Base-by-base conservation (phyloP, 1,140 invertebrate species). In the Ridgeia piscesae region DNA sequence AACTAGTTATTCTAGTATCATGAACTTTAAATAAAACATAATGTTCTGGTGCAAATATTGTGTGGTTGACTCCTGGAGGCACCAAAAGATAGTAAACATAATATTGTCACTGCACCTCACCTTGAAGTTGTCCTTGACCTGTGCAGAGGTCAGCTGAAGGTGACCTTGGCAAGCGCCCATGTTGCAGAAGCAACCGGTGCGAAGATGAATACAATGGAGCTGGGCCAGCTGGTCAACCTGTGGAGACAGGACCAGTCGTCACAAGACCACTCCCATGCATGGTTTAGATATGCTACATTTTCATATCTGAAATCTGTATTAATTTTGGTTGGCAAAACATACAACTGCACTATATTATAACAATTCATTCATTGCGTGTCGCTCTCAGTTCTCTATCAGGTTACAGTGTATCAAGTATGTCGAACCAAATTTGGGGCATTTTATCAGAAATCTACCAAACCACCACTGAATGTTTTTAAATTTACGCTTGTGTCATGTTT, bases 111-210 rank as follows among this genome's bases (percentile, higher is more conserved):
- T 77, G 2, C 11, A 33, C 33, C 34, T 92, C 95, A 97, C 97
- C 95, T 98, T 97, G 95, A 97, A 98, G 95, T 99, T 98, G 34
- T 97, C 96, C 93, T 97, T 97, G 92, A 99, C 96, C 88, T 98
- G 97, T 6, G 97, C 95, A 88, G 97, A 96, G 0, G 97, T 97
- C 14, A 99, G 95, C 4, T 96, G 95, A 35, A 99, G 96, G 95
- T 98, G 97, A 58, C 97, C 96, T 95, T 99, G 98, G 96, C 99
- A 99, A 9, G 98, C 98, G 33, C 99, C 99, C 9, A 98, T 98
- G 96, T 99, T 99, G 95, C 99, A 99, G 95, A 99, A 99, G 95
- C 99, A 99, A 0, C 99, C 99, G 2, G 98, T 99, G 94, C 99
- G 97, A 33, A 99, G 95, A 94, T 98, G 97, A 92, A 99, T 98